phyloP scores from a whole-genome alignment of 1,140 invertebrate species.

The Drosophila tropicalis region DNA sequence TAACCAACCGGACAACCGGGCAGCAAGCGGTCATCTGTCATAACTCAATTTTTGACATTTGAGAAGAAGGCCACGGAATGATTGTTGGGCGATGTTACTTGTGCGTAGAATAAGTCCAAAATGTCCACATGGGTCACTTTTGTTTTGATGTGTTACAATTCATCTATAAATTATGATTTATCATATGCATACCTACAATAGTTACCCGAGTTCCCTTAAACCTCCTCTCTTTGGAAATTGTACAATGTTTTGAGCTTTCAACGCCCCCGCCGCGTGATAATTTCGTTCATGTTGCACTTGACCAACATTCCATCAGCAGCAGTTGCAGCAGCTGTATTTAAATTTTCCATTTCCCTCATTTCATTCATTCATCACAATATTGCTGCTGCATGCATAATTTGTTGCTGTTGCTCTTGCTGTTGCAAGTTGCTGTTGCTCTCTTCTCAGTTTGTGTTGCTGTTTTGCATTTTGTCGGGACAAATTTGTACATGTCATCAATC shows the following conservation, averaged over 20 bases:
- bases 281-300: conserved; percentile 47
- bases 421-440: background rate
- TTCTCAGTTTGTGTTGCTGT: conserved; percentile 29
- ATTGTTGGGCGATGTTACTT: conserved; percentile 14
- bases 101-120: conserved; percentile 33
- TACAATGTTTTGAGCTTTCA: conserved; percentile 13
- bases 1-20: conserved; percentile 9
- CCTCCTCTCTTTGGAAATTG: no score
- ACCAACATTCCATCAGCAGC: conserved; percentile 47
- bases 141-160: conserved; percentile 63
- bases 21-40: conserved; percentile 63
- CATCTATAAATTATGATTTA: conserved; percentile 73
- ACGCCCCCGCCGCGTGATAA: conserved; percentile 35
- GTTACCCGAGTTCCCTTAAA: background rate
- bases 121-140: conserved; percentile 34
- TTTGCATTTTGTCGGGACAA: conserved; percentile 70
- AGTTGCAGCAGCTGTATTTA: conserved; percentile 29
- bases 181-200: conserved; percentile 45
- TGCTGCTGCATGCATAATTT: conserved; percentile 34
- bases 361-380: conserved; percentile 53
- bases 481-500: conserved; percentile 76
- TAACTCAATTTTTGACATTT: conserved; percentile 77
- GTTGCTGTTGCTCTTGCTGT: conserved; percentile 3
- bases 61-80: conserved; percentile 53
- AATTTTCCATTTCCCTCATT: conserved; percentile 43